Percentiles rank a stretch among this genome's conserved stretches.
These are phyloP conservation scores for Sinopyrophorus schimmeli DNA, from an alignment of 2,888 invertebrate genomes.

Conservation along the genomic window DNA sequence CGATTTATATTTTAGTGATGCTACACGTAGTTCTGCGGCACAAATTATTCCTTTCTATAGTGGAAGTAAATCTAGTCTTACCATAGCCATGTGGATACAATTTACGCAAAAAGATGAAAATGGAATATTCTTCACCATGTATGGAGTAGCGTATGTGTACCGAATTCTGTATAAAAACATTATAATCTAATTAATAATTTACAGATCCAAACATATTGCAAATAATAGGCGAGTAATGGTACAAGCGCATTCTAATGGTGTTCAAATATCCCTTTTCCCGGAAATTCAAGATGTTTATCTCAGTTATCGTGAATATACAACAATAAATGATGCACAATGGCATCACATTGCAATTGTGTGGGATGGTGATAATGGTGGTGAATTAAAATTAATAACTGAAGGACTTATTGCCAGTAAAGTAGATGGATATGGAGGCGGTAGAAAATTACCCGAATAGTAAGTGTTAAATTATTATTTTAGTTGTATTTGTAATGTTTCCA, in stretches of 20 bases:
- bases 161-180: not conserved
- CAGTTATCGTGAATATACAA: constrained; percentile 88
- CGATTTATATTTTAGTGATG: constrained; percentile 93
- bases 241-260: constrained; percentile 91
- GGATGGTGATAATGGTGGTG: constrained; percentile 85
- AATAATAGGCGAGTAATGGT: constrained; percentile 78
- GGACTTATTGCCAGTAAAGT: constrained; percentile 92
- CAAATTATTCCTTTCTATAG: constrained; percentile 90
- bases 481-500: not conserved
- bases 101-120: constrained; percentile 89
- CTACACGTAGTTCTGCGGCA: constrained; percentile 86
- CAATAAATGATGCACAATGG: constrained; percentile 96
- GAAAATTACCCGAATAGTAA: constrained; percentile 81
- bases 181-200: too few relatives aligned
- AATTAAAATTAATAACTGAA: constrained; percentile 90
- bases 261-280: constrained; percentile 86
- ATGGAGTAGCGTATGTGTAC: constrained; percentile 76
- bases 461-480: constrained; percentile 41
- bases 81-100: constrained; percentile 95
- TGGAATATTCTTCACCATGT: constrained; percentile 92
- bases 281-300: constrained; percentile 88
- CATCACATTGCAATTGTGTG: constrained; percentile 95
- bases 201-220: constrained; percentile 78
- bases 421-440: constrained; percentile 84
- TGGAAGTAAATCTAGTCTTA: constrained; percentile 75